Conservation (phyloP, 2,797 vertebrate genomes). For the Lepus oiostolus region DNA sequence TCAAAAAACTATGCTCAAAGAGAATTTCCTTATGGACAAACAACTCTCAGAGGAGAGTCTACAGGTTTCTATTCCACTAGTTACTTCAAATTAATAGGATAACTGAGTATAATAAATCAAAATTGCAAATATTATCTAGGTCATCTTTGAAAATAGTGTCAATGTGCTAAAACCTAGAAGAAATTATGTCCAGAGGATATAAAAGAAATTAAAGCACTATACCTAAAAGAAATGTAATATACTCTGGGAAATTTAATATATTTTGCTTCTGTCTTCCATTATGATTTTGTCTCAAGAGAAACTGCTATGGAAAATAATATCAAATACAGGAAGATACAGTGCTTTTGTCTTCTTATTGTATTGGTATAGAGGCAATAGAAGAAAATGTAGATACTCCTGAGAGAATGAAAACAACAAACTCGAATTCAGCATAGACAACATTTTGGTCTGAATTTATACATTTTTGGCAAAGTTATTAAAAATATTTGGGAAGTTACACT, state of each 20-base stretch:
- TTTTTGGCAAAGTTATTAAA: slow-evolving; percentile 44
- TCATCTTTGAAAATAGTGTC: slow-evolving; percentile 66
- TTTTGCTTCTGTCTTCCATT: slow-evolving; percentile 63
- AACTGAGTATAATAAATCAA: slow-evolving; percentile 70
- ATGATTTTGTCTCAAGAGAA: slow-evolving; percentile 71
- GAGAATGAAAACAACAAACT: background rate
- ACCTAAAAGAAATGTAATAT: slow-evolving; percentile 81
- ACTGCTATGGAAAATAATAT: slow-evolving; percentile 60
- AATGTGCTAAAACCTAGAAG: slow-evolving; percentile 66
- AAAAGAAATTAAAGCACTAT: slow-evolving; percentile 79
- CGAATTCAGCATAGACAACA: background rate
- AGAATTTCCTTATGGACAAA: slow-evolving; percentile 7
- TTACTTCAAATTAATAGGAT: slow-evolving; percentile 67
- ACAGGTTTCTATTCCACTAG: slow-evolving; percentile 54
- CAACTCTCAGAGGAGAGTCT: slow-evolving; percentile 63
- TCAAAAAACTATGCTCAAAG: slow-evolving; percentile 33
- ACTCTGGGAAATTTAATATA: slow-evolving; percentile 79
- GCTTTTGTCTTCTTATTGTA: slow-evolving; percentile 15
- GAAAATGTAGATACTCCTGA: background rate
- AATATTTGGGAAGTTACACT: slow-evolving; percentile 48
- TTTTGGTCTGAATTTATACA: background rate
- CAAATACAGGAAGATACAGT: background rate
- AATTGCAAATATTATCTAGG: slow-evolving; percentile 75
- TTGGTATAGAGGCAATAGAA: background rate
- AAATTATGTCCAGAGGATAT: slow-evolving; percentile 70